Base-by-base conservation (phyloP, 2,888 invertebrate species). In the Pardosa pseudoannulata region DNA sequence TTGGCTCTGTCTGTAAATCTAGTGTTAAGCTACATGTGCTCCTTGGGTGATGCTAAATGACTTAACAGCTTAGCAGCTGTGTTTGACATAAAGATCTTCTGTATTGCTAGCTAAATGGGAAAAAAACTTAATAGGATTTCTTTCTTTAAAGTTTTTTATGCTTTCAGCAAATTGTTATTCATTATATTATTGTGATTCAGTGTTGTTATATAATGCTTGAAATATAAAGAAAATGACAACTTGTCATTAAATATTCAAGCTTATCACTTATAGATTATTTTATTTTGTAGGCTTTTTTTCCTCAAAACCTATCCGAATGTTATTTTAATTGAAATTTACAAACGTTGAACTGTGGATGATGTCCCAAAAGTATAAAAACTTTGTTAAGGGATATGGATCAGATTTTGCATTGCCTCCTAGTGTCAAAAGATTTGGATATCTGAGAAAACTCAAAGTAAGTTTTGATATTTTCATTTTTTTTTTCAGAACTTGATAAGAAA, bases 371-470 rank as follows among this genome's bases (percentile, higher is more conserved):
- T 85, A 78, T 56, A 85, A 79, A 62, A 85, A 39, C 62, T 73
- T 85, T 78, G 67, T 78, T 62, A 85, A 72, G 75, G 76, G 65
- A 32, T 71, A 46, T 70, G 79, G 74, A 46, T 64, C 64, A 46
- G 39, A 74, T 64, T 65, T 31, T 32, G 62, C 32, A 13, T 62
- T 79, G 29, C 81, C 82, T n/a, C 71, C 79, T 64, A 74, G 78
- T 74, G 82, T 87, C 11, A 87, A 87, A 78, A 82, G 81, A 62
- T 64, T 72, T 13, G 87, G 87, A 32, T 87, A 87, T 65, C 72
- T 87, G 23, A 56, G 78, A 64, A 87, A 82, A 71, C 72, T 87
- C 13, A 87, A 87, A 73, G 87, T 81, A 19, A 36, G 41, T 29
- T 32, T 6, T 68, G 11, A 11, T 11, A 46, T 46, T 11, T 46